A percentile compares a stretch with the other conserved stretches of the same genome.
Conservation (phyloP, 2,888 invertebrate genomes). For the Plebejus argus region DNA sequence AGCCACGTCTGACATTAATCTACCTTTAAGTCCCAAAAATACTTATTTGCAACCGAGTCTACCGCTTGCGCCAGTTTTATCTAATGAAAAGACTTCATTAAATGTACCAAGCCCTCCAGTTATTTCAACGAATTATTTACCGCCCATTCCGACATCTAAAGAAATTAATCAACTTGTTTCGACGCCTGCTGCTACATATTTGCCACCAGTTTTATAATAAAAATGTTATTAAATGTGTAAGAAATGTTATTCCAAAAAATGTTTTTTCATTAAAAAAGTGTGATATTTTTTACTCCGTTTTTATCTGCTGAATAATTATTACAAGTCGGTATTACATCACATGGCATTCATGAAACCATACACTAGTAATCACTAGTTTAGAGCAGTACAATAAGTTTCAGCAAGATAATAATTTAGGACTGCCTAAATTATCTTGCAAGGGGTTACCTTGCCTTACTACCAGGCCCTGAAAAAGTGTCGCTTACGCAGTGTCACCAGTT, state of each 20-base stretch:
- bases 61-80: conserved; percentile 36
- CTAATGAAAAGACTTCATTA: conserved; percentile 35
- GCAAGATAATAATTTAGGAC: too few relatives aligned
- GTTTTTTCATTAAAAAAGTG: neutral
- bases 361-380: too few relatives aligned
- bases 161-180: conserved; percentile 45
- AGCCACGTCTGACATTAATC: conserved; percentile 38
- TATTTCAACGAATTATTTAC: conserved; percentile 49
- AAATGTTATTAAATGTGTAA: conserved; percentile 4
- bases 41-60: conserved; percentile 47
- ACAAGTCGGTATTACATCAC: too few relatives aligned
- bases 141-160: conserved; percentile 47
- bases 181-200: conserved; percentile 61
- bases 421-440: too few relatives aligned
- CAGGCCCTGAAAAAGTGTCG: too few relatives aligned
- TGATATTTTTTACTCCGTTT: neutral
- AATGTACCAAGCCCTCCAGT: conserved; percentile 33
- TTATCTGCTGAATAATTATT: neutral
- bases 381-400: too few relatives aligned
- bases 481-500: too few relatives aligned
- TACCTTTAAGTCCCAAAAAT: conserved; percentile 36
- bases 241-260: neutral
- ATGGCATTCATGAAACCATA: too few relatives aligned
- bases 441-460: too few relatives aligned
- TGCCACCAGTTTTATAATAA: conserved; percentile 48